A percentile compares a stretch with the other conserved stretches of the same genome.
These are phyloP conservation scores for Calliphora vomitoria DNA, from an alignment of 2,888 invertebrate species.

Conservation along the genomic window DNA sequence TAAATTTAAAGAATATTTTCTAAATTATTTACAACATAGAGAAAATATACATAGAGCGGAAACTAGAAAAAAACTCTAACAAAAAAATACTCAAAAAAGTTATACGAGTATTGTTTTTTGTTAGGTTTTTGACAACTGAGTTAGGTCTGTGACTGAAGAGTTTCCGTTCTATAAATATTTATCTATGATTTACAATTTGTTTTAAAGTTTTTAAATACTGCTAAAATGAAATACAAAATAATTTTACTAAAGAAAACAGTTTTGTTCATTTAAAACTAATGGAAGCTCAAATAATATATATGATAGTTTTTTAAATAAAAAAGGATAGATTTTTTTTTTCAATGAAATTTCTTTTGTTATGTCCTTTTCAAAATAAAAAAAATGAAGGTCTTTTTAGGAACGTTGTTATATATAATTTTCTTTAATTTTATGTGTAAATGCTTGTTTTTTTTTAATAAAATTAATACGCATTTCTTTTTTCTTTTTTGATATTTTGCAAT, in stretches of 20 bases:
- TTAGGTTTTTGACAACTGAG: no score
- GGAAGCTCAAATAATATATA: constrained; percentile 57
- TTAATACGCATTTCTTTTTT: constrained; percentile 24
- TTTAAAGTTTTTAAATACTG: constrained; percentile 58
- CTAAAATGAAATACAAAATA: constrained; percentile 18
- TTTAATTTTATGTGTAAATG: constrained; percentile 44
- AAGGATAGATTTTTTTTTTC: background rate
- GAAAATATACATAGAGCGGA: no score
- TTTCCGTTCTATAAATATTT: no score
- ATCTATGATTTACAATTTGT: no score
- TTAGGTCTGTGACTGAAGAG: no score
- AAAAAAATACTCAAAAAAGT: no score
- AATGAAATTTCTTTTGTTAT: constrained; percentile 3
- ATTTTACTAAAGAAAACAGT: background rate
- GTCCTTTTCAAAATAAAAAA: constrained; percentile 18
- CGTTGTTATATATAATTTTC: background rate
- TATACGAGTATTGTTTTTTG: no score
- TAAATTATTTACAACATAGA: constrained; percentile 39
- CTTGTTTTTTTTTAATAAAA: constrained; percentile 41
- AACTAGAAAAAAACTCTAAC: no score
- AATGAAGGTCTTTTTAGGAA: no score
- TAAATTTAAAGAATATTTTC: background rate
- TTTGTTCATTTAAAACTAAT: constrained; percentile 59
- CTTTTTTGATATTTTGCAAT: constrained; percentile 2
- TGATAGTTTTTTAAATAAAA: background rate